A percentile compares a stretch with the other conserved stretches of the same genome.
Conservation (phyloP, 2,113 vertebrate genomes). For the Neopipo cinnamomea region DNA sequence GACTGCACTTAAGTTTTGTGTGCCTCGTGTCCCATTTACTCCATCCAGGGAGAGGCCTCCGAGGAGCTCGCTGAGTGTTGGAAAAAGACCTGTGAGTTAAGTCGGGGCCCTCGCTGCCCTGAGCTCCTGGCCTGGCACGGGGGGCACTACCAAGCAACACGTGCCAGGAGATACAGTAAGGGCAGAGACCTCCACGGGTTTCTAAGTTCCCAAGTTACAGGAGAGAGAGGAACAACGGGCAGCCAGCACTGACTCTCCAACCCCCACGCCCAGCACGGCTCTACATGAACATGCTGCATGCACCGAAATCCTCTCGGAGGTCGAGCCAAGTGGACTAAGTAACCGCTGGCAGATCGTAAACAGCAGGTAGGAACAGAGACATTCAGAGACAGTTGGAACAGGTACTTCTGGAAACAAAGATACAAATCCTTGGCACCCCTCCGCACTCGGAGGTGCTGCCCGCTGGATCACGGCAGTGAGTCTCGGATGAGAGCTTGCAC, state of each 20-base stretch:
- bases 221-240: not conserved
- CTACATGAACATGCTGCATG: conserved; percentile 62
- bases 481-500: conserved; percentile 96
- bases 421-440: conserved; percentile 98
- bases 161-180: not conserved
- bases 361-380: conserved; percentile 72
- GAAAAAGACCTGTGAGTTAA: not conserved
- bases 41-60: not conserved
- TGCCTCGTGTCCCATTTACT: not conserved
- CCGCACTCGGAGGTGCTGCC: conserved; percentile 97
- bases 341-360: conserved; percentile 30
- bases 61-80: not conserved
- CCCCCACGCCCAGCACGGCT: conserved; percentile 21
- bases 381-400: conserved; percentile 76
- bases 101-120: not conserved
- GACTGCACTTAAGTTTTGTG: not conserved
- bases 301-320: not conserved
- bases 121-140: not conserved
- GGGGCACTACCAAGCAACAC: not conserved
- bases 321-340: conserved; percentile 21
- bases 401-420: conserved; percentile 92
- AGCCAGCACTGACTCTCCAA: not conserved
- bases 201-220: not conserved
- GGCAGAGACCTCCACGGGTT: not conserved
- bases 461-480: conserved; percentile 98